Base-by-base conservation (phyloP, 1,140 invertebrate species). In the Zaprionus africanus region DNA sequence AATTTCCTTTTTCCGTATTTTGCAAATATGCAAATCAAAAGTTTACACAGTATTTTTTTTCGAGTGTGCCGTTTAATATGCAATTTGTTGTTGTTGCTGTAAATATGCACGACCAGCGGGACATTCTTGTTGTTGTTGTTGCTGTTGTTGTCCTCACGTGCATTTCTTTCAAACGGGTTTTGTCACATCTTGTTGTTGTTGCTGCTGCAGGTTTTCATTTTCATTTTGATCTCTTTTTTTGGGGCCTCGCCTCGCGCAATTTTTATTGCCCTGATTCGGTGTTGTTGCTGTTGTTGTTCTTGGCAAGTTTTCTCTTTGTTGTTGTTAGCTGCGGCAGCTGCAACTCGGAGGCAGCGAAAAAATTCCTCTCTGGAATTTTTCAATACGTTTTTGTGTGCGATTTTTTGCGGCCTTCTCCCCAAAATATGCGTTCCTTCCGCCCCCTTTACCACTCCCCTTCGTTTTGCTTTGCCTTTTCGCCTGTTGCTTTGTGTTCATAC, bases 91-190 rank as follows among this genome's bases (percentile, higher is more conserved):
- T 64, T 79, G 60, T 66, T 34, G 65, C 67, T 69, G 62, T 71
- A 75, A 76, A 69, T 84, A 77, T 84, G 82, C n/a, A 85, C 79
- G 49, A 80, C 83, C 68, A 38, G 56, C 51, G 82, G 82, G 41
- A 41, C 67, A 74, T 68, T 68, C 67, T 68, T 74, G n/a, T 66
- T 66, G 34, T 66, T 66, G 34, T 51, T 28, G 28, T 56, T 43
- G 22, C 15, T 59, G 2, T 31, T 54, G 49, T 49, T 19, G 3
- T 12, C 12, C 65, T 73, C 84, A 90, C 86, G 82, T 90, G 86
- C 79, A 90, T 90, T 90, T 90, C 85, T 85, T 90, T 90, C 73
- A 80, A 88, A 88, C 81, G 68, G 62, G 84, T 84, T 88, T 41
- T 84, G 22, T 60, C 85, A 86, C 63, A 57, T 28, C n/a, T 34